Evolutionary conservation across 2,888 invertebrate genomes (phyloP).

Genomic region (Diplolepis rosae): DNA sequence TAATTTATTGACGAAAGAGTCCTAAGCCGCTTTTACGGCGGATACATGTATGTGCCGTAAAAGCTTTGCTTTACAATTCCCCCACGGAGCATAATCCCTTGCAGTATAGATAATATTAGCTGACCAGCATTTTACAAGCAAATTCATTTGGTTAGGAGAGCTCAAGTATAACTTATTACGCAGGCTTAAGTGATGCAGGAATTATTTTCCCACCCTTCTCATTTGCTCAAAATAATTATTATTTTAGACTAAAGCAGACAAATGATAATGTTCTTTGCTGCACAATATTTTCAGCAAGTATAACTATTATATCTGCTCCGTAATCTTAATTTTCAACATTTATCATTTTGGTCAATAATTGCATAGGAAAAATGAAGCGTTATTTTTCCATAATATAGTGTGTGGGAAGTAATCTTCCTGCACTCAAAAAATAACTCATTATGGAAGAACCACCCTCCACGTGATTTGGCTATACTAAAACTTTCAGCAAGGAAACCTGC

Average conservation of each 20-base stretch:
- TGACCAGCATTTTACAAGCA: constrained; percentile 29
- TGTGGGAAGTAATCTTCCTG: no score
- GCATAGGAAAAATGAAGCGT: no score
- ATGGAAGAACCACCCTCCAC: no score
- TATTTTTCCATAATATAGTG: no score
- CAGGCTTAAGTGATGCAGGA: constrained; percentile 61
- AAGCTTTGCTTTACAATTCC: constrained; percentile 23
- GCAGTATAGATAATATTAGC: constrained; percentile 23
- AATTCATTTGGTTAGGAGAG: constrained; percentile 24
- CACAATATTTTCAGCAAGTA: neutral
- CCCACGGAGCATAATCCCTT: constrained; percentile 20
- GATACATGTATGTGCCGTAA: constrained; percentile 11
- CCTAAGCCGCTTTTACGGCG: constrained; percentile 29
- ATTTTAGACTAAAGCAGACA: constrained; percentile 34
- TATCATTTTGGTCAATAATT: no score
- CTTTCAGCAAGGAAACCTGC: no score
- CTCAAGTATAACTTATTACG: constrained; percentile 28
- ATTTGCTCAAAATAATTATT: constrained; percentile 57
- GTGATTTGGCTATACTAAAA: no score
- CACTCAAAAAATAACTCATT: no score
- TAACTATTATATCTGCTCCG: neutral
- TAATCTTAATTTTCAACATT: neutral
- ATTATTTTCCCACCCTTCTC: constrained; percentile 61
- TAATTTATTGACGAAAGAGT: constrained; percentile 18
- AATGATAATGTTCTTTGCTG: constrained; percentile 9